phyloP scores from a whole-genome alignment of 2,113 vertebrate species.

The Narcine bancroftii region DNA sequence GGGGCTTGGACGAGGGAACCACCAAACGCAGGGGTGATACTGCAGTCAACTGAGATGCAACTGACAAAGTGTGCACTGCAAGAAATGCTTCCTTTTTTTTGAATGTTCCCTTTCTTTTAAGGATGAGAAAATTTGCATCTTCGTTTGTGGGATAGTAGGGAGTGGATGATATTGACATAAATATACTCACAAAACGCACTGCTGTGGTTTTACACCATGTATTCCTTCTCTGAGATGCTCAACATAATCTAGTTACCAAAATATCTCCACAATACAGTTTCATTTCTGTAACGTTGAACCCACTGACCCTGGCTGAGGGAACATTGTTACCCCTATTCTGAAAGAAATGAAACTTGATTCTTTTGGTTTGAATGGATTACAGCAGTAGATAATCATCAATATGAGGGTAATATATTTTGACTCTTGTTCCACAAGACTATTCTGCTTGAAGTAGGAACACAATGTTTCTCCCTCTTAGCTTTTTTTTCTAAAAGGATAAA shows the following conservation, averaged over 20 bases:
- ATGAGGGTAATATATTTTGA: constrained; percentile 22
- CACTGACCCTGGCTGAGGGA: constrained; percentile 2
- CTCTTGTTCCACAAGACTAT: not conserved
- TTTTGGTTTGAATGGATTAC: not conserved
- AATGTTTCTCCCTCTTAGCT: constrained; percentile 11
- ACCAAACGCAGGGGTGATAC: too few species aligned
- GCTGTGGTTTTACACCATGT: not conserved
- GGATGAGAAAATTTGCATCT: not conserved
- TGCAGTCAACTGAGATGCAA: too few species aligned
- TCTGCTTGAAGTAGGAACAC: constrained; percentile 3
- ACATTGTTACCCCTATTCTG: not conserved
- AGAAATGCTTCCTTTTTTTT: not conserved
- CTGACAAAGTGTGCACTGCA: too few species aligned
- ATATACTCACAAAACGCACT: not conserved
- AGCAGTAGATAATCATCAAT: not conserved
- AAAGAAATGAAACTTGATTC: not conserved
- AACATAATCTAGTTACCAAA: not conserved
- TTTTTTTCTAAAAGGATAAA: not conserved
- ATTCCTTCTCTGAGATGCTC: not conserved
- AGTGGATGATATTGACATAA: not conserved
- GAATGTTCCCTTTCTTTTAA: not conserved
- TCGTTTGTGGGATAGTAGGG: not conserved
- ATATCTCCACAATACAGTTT: not conserved
- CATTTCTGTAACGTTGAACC: not conserved
- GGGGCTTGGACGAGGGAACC: too few species aligned